Conservation (phyloP, 2,797 vertebrate genomes). For the Galaxias olidus region DNA sequence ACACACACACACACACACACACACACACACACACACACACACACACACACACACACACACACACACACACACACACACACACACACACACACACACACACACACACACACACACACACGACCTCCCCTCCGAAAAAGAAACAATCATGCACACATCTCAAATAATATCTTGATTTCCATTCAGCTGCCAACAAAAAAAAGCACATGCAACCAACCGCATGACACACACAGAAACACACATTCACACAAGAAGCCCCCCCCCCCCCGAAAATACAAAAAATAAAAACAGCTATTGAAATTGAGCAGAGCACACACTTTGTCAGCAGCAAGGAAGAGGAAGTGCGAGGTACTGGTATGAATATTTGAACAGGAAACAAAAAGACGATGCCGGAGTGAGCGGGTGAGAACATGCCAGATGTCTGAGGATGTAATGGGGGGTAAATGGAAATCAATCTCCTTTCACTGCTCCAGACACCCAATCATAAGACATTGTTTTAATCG, state of each 20-base stretch:
- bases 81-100: slow-evolving; percentile 15
- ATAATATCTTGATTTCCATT: slow-evolving; percentile 58
- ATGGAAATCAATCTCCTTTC: slow-evolving; percentile 81
- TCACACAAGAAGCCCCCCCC: slow-evolving; percentile 21
- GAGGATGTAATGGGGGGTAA: slow-evolving; percentile 78
- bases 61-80: neutral
- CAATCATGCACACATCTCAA: slow-evolving; percentile 34
- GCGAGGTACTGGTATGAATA: slow-evolving; percentile 72
- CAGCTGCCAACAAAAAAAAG: slow-evolving; percentile 35
- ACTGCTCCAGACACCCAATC: slow-evolving; percentile 73
- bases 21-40: slow-evolving; percentile 5
- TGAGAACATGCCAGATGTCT: slow-evolving; percentile 79
- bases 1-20: slow-evolving; percentile 17
- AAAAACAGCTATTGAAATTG: slow-evolving; percentile 72
- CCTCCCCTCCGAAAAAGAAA: slow-evolving; percentile 36
- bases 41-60: neutral
- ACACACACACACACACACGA: neutral
- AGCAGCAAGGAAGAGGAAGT: slow-evolving; percentile 30
- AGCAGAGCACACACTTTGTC: slow-evolving; percentile 59
- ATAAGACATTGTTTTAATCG: slow-evolving; percentile 76
- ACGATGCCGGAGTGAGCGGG: slow-evolving; percentile 29
- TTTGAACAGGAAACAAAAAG: slow-evolving; percentile 79
- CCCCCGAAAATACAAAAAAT: too few species aligned
- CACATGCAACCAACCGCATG: slow-evolving; percentile 3
- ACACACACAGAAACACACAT: slow-evolving; percentile 11